Base-by-base conservation (phyloP, 2,113 vertebrate genomes). In the Gymnorhina tibicen region DNA sequence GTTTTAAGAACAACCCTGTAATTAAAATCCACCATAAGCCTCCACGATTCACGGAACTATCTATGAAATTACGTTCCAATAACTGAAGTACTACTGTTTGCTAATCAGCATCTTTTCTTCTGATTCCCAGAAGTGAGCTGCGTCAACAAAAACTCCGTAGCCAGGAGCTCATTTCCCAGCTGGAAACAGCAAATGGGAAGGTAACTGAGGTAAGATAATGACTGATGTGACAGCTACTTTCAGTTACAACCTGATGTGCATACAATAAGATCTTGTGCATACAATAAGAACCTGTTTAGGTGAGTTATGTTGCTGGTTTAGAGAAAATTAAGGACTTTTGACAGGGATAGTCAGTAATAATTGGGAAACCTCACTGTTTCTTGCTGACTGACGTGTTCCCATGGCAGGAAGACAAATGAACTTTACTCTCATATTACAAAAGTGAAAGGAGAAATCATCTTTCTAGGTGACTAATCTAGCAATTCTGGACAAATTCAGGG, bases 141-240 rank as follows among this genome's bases (percentile, higher is more conserved):
- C 98, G 79, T 95, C 98, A 98, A 72, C 99, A 99, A 70, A 99
- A 99, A 96, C 98, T 98, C 81, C 98, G 97, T 13, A 98, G 97
- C 69, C 98, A 98, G 76, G 98, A 99, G 62, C 97, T 99, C 50
- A 95, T 98, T 95, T 97, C 98, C 85, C 98, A 98, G 96, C 97
- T 99, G 89, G 98, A 99, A 98, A 94, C 81, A 16, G 98, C 98
- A 89, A 98, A 98, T 64, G 97, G 98, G 80, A 98, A 98, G 84
- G 96, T 98, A 53, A 85, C 91, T 23, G 99, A 99, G 99, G 99
- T 99, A 97, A 97, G 98, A 91, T 67, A 79, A 92, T 72, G 56
- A 90, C 60, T 74, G 69, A 85, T 73, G 19, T 2, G 41, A 89
- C 81, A 94, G 56, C 74, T 37, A 2, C 60, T 91, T 94, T 79